Base-by-base conservation (phyloP, 2,888 invertebrate genomes). In the Stratiomys singularior region DNA sequence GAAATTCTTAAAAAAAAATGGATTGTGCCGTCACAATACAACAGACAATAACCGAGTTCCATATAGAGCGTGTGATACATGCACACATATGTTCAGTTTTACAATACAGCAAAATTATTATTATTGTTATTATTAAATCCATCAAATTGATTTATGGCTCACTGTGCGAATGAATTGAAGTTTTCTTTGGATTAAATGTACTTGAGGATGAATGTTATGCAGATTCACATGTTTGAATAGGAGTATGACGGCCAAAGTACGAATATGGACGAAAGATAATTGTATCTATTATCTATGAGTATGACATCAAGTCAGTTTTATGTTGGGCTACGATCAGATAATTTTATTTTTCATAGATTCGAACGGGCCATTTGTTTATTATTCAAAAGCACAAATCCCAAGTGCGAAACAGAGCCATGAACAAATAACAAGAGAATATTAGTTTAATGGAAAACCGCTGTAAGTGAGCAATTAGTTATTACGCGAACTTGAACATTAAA, bases 141-240 rank as follows among this genome's bases (percentile, higher is more conserved):
- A 60, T 60, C 58, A 60, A 25, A 60, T 60, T 60, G 58, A 60
- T 60, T 60, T 60, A 60, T 60, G 58, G 58, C 23, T 60, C 25
- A 60, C 58, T 25, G 58, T 18, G 58, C 21, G 18, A 60, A 60
- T 25, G 21, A 4, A 60, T 25, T 25, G 58, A 60, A 60, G 9
- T 60, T 60, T 60, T 25, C 23, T 25, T 21, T 21, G 58, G 37
- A 37, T 37, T 37, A 60, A 3, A 3, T 60, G 58, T 60, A 23
- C 58, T 60, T 18, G 18, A 5, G 15, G 18, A 52, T 4, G 58
- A 60, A 60, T 52, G 2, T 4, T n/a, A 18, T 18, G 52, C 52
- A 52, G 37, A 37, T 5, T 5, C 9, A 37, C 9, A 37, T 37
- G 37, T 37, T 9, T 37, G 9, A 5, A 37, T 37, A 9, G 3